Percentiles rank a stretch among this genome's conserved stretches.
These are phyloP conservation scores for Papilio polyxenes DNA, from an alignment of 1,140 invertebrate genomes.

Conservation along the genomic window DNA sequence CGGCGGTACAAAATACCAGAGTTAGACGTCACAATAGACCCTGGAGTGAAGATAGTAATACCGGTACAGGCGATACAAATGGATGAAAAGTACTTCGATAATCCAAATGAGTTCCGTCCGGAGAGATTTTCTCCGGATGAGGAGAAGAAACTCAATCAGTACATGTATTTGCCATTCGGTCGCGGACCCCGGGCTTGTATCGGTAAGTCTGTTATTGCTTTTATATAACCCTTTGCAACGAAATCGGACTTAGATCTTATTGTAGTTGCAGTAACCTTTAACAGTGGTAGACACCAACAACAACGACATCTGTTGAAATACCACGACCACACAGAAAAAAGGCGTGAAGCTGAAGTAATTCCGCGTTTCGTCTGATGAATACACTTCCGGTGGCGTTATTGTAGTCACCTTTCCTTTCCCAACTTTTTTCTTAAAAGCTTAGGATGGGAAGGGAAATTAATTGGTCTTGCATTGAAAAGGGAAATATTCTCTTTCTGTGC, in stretches of 20 bases:
- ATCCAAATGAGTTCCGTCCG: constrained; percentile 80
- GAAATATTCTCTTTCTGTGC: no score
- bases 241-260: background rate
- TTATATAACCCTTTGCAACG: constrained; percentile 64
- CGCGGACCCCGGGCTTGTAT: constrained; percentile 83
- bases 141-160: constrained; percentile 61
- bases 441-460: no score
- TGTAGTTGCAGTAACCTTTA: background rate
- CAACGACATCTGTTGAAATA: no score
- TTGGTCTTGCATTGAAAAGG: no score
- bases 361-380: no score
- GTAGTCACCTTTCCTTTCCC: no score
- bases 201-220: constrained; percentile 81
- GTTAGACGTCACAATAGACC: constrained; percentile 43
- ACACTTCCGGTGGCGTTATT: no score
- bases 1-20: constrained; percentile 44
- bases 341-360: no score
- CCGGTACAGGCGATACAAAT: constrained; percentile 69
- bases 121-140: constrained; percentile 77
- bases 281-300: no score
- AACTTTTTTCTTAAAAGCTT: no score
- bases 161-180: constrained; percentile 71
- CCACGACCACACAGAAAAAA: no score
- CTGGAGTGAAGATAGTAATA: constrained; percentile 44
- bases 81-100: constrained; percentile 76